A percentile compares a stretch with the other conserved stretches of the same genome.
These are phyloP conservation scores for Cephalotes varians DNA, from an alignment of 2,888 invertebrate genomes.

Conservation along the genomic window DNA sequence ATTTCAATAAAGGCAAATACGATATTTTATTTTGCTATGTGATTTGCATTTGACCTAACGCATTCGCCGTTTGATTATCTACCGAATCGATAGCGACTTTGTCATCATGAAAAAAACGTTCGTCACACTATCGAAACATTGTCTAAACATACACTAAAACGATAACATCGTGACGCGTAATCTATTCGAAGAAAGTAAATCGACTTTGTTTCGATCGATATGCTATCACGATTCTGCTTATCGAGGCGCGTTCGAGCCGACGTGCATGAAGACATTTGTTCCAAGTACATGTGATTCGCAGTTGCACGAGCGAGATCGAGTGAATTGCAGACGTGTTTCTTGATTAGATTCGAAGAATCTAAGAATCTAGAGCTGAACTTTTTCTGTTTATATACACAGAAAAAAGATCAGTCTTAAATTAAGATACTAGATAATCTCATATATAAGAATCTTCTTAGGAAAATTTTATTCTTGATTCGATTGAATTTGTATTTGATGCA, in stretches of 20 bases:
- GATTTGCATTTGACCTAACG: neutral
- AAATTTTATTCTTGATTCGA: too few relatives aligned
- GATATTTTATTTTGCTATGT: neutral
- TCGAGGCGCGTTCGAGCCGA: neutral
- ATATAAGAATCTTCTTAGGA: too few relatives aligned
- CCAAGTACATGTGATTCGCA: conserved; percentile 12
- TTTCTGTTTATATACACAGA: conserved; percentile 29
- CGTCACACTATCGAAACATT: neutral
- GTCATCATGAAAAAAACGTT: conserved; percentile 5
- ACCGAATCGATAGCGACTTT: neutral
- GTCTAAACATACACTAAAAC: neutral
- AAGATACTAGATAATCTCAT: too few relatives aligned
- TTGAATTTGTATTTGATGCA: too few relatives aligned
- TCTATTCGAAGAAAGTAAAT: conserved; percentile 30
- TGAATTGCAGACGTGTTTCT: conserved; percentile 56
- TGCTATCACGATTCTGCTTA: conserved; percentile 4
- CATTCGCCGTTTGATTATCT: conserved; percentile 2
- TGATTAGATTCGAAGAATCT: conserved; percentile 50
- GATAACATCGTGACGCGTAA: conserved; percentile 21
- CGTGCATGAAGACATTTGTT: conserved; percentile 34
- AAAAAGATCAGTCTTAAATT: too few relatives aligned
- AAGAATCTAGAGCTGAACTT: conserved; percentile 32
- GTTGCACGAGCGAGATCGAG: conserved; percentile 36
- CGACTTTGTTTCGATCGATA: conserved; percentile 17
- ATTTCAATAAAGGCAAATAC: neutral